Conservation (phyloP, 1,140 invertebrate species). For the Matsumurasca onukii region DNA sequence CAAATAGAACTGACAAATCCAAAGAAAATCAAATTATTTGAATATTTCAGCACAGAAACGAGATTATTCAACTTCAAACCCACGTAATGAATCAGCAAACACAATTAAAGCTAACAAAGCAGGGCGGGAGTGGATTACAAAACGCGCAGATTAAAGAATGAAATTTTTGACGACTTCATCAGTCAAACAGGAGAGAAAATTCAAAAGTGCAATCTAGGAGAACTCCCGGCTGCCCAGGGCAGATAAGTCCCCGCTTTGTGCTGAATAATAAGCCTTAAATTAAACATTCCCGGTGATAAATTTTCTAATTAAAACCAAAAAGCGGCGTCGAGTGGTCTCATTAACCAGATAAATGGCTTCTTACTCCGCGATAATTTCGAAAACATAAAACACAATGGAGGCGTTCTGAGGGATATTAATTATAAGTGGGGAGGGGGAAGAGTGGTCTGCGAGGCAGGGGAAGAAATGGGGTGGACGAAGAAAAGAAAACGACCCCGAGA, state of each 20-base stretch:
- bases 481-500: constrained; percentile 2
- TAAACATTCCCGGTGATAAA: constrained; percentile 23
- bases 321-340: background rate
- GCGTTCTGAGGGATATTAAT: constrained; percentile 17
- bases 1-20: too few species aligned
- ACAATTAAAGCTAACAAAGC: too few species aligned
- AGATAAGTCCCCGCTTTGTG: constrained; percentile 21
- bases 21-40: too few species aligned
- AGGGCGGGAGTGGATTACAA: too few species aligned
- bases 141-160: too few species aligned
- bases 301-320: constrained; percentile 21
- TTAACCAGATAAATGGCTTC: constrained; percentile 27
- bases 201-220: constrained; percentile 8
- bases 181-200: background rate
- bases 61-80: too few species aligned
- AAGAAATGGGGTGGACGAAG: too few species aligned
- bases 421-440: constrained; percentile 3
- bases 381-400: constrained; percentile 20
- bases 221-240: background rate
- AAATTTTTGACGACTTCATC: constrained; percentile 8
- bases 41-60: too few species aligned
- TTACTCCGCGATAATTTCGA: constrained; percentile 19
- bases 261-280: constrained; percentile 23
- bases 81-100: too few species aligned
- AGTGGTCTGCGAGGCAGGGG: too few species aligned